Conservation (phyloP, 2,888 invertebrate genomes). For the Epinotia nisella region DNA sequence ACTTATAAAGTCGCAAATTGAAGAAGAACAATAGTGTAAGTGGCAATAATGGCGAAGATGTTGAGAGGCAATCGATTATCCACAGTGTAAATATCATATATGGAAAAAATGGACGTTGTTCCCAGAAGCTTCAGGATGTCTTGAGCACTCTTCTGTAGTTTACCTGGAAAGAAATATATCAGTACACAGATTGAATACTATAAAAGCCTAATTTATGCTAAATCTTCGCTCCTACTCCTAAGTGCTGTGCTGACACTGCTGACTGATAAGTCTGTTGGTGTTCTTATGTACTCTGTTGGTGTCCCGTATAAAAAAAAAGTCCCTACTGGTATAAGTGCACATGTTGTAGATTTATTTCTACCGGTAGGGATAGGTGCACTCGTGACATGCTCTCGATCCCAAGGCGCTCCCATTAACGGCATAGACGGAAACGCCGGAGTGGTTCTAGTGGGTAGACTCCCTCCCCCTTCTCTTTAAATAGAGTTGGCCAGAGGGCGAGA, state of each 20-base stretch:
- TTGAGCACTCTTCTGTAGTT: conserved; percentile 59
- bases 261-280: neutral
- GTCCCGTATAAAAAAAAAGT: no score
- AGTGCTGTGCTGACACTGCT: no score
- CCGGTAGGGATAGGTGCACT: no score
- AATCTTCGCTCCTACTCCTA: neutral
- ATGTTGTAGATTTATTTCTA: no score
- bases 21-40: conserved; percentile 66
- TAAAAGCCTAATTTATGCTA: neutral
- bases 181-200: neutral
- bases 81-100: conserved; percentile 65
- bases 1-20: conserved; percentile 64
- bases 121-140: conserved; percentile 61
- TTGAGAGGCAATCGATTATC: conserved; percentile 59
- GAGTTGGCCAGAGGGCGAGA: no score
- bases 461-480: no score
- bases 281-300: no score
- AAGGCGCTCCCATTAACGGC: no score
- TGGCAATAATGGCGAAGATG: conserved; percentile 62
- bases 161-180: conserved; percentile 53
- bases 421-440: no score
- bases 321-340: no score
- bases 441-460: no score
- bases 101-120: conserved; percentile 58
- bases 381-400: no score